phyloP scores from a whole-genome alignment of 2,888 invertebrate genomes.

The Drosophila recens region DNA sequence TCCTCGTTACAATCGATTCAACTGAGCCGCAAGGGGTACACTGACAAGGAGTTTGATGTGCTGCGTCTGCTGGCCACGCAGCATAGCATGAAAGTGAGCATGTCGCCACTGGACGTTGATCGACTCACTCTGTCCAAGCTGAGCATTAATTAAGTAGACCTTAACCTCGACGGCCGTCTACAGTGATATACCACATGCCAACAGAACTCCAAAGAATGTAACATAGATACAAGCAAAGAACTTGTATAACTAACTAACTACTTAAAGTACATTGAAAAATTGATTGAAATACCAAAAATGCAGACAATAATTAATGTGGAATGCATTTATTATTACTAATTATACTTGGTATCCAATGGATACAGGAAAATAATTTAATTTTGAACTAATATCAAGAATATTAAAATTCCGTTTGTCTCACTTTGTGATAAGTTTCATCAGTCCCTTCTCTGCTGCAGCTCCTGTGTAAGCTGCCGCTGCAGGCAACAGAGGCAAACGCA shows the following conservation, averaged over 20 bases:
- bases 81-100: conserved; percentile 43
- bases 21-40: conserved; percentile 41
- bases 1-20: conserved; percentile 20
- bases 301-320: not conserved
- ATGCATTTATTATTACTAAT: not conserved
- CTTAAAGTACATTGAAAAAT: not conserved
- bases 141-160: conserved; percentile 39
- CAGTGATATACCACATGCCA: not conserved
- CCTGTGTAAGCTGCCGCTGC: conserved; percentile 55
- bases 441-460: conserved; percentile 35
- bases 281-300: not conserved
- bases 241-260: not conserved
- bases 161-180: not conserved
- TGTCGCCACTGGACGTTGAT: conserved; percentile 54
- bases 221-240: not conserved
- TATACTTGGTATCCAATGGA: not conserved
- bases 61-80: conserved; percentile 35
- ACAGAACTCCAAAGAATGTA: conserved; percentile 2
- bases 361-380: not conserved
- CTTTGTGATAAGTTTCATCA: not conserved
- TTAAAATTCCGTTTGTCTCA: not conserved
- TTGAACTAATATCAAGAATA: not conserved
- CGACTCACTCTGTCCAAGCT: conserved; percentile 50
- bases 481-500: conserved; percentile 61
- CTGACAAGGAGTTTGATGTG: conserved; percentile 41